These are phyloP conservation scores for Ceuthmochares aereus DNA, from an alignment of 2,113 vertebrate genomes.

Conservation along the genomic window DNA sequence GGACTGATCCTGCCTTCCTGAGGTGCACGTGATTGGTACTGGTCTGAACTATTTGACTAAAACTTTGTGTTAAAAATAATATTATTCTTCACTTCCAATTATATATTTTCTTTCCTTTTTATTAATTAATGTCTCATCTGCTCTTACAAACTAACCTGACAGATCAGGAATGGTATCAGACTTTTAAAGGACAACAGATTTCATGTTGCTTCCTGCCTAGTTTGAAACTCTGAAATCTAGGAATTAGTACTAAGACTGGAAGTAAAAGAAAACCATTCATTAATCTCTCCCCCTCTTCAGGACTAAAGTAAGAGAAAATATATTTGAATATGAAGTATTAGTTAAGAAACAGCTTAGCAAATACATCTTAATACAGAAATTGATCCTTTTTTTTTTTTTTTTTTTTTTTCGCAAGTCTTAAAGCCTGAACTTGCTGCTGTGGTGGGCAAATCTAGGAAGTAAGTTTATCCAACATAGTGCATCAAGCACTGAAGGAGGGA, in stretches of 20 bases:
- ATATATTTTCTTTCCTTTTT: neutral
- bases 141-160: neutral
- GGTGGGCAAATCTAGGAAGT: neutral
- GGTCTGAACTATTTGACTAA: neutral
- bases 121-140: neutral
- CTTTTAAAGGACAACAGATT: neutral
- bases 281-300: neutral
- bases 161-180: neutral
- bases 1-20: neutral
- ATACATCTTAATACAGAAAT: neutral
- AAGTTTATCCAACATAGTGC: neutral
- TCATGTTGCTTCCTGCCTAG: neutral
- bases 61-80: neutral
- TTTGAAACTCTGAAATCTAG: neutral
- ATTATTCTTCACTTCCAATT: neutral
- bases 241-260: neutral
- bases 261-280: neutral
- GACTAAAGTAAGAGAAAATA: neutral
- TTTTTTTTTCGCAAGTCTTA: neutral
- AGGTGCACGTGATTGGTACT: accelerated
- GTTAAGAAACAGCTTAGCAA: neutral
- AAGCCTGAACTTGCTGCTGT: neutral
- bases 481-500: neutral
- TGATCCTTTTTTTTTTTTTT: neutral
- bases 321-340: neutral